Evolutionary conservation across 2,113 vertebrate species (phyloP), one percentile per base, ranked within the genome.

Genomic region (Fulica atra): DNA sequence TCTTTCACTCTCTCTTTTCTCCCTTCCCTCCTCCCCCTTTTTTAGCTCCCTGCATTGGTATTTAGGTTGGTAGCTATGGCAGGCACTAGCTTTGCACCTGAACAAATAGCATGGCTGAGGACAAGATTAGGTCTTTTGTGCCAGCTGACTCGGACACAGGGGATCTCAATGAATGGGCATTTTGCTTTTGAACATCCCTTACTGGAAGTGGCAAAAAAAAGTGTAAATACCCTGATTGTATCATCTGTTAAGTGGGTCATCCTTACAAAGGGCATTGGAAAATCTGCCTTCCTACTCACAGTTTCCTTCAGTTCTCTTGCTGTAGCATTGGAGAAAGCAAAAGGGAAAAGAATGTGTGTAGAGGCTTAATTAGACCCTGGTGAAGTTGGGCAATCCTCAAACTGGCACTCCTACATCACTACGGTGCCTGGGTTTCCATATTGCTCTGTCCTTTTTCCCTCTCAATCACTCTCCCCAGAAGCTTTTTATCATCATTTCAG

Each of bases 211-310:
- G 74, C 28, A 89, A 87, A 88, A 86, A 92, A 91, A 79, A 92
- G 59, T 91, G 91, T 92, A 91, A 96, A 95, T 85, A 77, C 78
- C 23, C 84, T 72, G 74, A 95, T 95, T 95, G 93, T 91, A 87
- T 92, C 64, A 51, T 92, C 84, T 77, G 87, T 48, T 95, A 96
- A 97, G 81, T 97, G 89, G 95, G 96, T 95, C 95, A 95, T 69
- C 96, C 84, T 93, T 87, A 91, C 93, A 96, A 95, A 95, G 70
- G 44, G 44, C 36, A 66, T 63, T 91, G 87, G 87, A 95, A 96
- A 97, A 91, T 93, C 63, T 85, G 87, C 81, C 56, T 78, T 84
- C 51, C 48, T 92, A 68, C 86, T 84, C 83, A 86, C 50, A 78
- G 57, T 95, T 92, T 82, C 66, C 86, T 91, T 87, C 57, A 76